Evolutionary conservation across 1,140 invertebrate species (phyloP).

Genomic region (Cyclargus thomasi): DNA sequence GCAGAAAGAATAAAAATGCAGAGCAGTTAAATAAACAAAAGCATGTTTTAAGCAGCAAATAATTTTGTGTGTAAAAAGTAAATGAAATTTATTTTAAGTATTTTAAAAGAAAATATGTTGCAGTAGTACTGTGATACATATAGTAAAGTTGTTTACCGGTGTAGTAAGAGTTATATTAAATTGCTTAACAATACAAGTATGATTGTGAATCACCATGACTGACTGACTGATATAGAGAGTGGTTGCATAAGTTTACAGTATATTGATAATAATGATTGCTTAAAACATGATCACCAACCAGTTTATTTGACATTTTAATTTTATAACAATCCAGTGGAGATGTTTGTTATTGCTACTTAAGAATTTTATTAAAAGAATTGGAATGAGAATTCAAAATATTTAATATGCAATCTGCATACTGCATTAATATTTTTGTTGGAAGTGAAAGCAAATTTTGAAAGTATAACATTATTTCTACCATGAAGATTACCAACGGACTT

Average conservation of each 20-base stretch:
- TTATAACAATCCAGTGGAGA: neutral
- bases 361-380: too few relatives aligned
- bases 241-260: neutral
- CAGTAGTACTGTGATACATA: constrained; percentile 3
- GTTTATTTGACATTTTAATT: neutral
- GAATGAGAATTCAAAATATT: too few relatives aligned
- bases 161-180: neutral
- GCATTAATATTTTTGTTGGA: too few relatives aligned
- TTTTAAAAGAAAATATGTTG: too few relatives aligned
- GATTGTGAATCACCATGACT: neutral
- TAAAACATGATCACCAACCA: neutral
- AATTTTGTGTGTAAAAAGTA: constrained; percentile 20
- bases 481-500: too few relatives aligned
- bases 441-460: too few relatives aligned
- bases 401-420: too few relatives aligned
- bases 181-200: neutral
- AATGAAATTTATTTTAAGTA: too few relatives aligned
- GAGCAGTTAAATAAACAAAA: constrained; percentile 54
- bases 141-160: constrained; percentile 1
- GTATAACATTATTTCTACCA: too few relatives aligned
- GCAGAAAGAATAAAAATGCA: constrained; percentile 67
- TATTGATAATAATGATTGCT: neutral
- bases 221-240: neutral
- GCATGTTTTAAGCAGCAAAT: constrained; percentile 32
- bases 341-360: too few relatives aligned